Evolutionary conservation across 2,888 invertebrate genomes (phyloP).

Genomic region (Augochlorella aurata): DNA sequence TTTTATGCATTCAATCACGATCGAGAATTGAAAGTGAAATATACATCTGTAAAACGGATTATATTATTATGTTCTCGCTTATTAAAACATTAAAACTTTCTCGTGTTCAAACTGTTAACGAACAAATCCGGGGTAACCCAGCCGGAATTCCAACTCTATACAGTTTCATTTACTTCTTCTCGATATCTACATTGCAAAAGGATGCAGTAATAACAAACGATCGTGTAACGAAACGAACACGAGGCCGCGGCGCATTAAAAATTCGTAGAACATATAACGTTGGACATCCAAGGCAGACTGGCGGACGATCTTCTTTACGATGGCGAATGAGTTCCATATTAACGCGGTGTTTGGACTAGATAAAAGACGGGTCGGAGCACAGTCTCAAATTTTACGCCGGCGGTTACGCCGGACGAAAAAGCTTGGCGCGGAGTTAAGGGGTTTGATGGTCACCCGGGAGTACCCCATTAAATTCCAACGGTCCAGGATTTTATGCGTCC

Average conservation of each 20-base stretch:
- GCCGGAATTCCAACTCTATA: no score
- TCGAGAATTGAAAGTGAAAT: no score
- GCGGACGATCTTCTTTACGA: background rate
- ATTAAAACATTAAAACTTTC: no score
- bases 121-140: no score
- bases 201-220: no score
- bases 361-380: background rate
- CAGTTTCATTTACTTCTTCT: no score
- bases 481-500: constrained; percentile 27
- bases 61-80: no score
- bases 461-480: constrained; percentile 14
- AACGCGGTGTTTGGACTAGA: constrained; percentile 12
- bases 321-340: background rate
- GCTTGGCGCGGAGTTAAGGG: constrained; percentile 11
- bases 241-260: background rate
- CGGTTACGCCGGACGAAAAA: constrained; percentile 7
- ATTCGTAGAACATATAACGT: background rate
- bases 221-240: no score
- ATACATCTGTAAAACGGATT: no score
- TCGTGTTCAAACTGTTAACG: no score
- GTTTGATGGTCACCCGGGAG: constrained; percentile 15
- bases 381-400: constrained; percentile 3
- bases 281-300: background rate
- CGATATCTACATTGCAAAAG: no score
- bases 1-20: no score